These are phyloP conservation scores for Rhynchomys soricoides DNA, from an alignment of 2,113 vertebrate species.

Conservation along the genomic window DNA sequence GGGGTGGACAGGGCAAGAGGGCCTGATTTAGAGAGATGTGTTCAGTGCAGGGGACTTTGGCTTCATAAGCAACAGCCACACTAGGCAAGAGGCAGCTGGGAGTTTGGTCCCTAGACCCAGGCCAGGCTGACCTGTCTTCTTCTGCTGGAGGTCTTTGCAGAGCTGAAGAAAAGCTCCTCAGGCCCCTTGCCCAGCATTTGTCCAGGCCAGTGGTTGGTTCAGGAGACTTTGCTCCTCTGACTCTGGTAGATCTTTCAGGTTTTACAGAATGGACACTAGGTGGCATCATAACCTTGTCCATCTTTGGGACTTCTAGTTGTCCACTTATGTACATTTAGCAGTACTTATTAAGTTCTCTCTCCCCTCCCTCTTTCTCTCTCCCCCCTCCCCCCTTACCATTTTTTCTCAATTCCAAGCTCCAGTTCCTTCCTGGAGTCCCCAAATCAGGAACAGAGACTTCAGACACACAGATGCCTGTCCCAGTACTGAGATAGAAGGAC, in stretches of 20 bases:
- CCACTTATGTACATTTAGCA: neutral
- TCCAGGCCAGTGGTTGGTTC: neutral
- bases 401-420: neutral
- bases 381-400: neutral
- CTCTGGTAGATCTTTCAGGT: neutral
- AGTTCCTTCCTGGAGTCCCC: neutral
- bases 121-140: neutral
- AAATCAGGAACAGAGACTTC: neutral
- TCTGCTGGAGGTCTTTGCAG: neutral
- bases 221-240: neutral
- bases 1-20: neutral
- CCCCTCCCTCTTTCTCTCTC: neutral
- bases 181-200: neutral
- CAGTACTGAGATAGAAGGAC: neutral
- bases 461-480: neutral
- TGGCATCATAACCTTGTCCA: conserved; percentile 73
- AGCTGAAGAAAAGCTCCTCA: neutral
- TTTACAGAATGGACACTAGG: conserved; percentile 60
- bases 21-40: neutral
- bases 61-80: neutral
- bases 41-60: neutral
- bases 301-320: neutral
- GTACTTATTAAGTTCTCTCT: neutral
- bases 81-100: neutral
- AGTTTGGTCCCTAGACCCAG: neutral